phyloP scores from a whole-genome alignment of 2,888 invertebrate genomes.

The Rhorus exstirpatorius region DNA sequence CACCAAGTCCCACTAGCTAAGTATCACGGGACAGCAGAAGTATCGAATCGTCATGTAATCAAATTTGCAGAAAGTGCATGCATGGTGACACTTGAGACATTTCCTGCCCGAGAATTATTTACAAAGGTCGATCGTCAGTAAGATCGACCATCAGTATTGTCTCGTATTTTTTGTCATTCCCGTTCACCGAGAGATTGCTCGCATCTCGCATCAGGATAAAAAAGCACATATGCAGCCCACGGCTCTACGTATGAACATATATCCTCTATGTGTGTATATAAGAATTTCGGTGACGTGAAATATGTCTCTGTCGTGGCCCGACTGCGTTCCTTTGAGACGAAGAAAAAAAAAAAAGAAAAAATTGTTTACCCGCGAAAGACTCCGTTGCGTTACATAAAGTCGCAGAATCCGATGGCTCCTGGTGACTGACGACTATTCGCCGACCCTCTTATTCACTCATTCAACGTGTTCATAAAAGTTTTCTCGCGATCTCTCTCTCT shows the following conservation, averaged over 20 bases:
- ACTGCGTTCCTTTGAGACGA: constrained; percentile 39
- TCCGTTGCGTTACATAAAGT: constrained; percentile 24
- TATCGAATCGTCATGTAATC: neutral
- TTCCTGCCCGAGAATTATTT: too few species aligned
- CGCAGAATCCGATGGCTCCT: constrained; percentile 11
- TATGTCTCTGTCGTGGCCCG: constrained; percentile 81
- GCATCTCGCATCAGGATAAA: neutral
- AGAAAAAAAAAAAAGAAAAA: constrained; percentile 26
- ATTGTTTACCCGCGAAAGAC: constrained; percentile 53
- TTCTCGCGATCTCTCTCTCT: constrained; percentile 30
- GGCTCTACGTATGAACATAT: neutral
- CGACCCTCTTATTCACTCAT: constrained; percentile 44
- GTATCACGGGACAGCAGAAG: neutral
- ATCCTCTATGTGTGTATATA: constrained; percentile 5
- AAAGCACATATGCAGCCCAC: neutral
- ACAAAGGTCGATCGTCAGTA: too few species aligned
- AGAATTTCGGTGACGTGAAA: constrained; percentile 80
- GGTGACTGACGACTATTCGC: constrained; percentile 36
- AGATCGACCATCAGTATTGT: neutral
- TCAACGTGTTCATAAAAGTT: constrained; percentile 63
- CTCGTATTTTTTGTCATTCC: constrained; percentile 31
- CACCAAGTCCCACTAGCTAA: neutral
- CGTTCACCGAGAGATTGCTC: constrained; percentile 38
- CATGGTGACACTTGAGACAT: too few species aligned
- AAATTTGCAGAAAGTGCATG: too few species aligned